Evolutionary conservation across 2,113 vertebrate genomes (phyloP), one percentile per base, ranked within the genome.

Genomic region (Passer domesticus): DNA sequence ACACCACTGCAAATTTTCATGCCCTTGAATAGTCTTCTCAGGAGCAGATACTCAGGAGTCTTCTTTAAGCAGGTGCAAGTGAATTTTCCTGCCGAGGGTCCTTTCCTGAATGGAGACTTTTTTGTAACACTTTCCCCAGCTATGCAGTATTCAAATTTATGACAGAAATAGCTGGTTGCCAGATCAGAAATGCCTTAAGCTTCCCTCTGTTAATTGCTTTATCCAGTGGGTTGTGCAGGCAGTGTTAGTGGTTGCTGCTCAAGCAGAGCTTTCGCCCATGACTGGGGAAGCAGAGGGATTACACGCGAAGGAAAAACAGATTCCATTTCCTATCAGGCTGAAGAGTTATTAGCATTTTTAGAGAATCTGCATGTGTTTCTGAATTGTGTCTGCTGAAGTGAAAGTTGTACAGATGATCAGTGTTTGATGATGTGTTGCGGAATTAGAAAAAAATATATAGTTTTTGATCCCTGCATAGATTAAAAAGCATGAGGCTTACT

Each of bases 161-260:
- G 49, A 62, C 81, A 85, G 91, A 78, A 89, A 68, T 67, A 92
- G 74, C 56, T 72, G 46, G 6, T 50, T 87, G 70, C 37, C 69
- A 84, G 68, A 64, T 83, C 43, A 79, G 62, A 87, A 23, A 33
- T 70, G 67, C 59, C 46, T 88, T 66, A 47, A 70, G 68, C 55
- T 75, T 72, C 53, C 47, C 49, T 44, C 43, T 68, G 30, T 67
- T 96, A 89, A 91, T 91, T 95, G 80, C 63, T 86, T 90, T 86
- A 30, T 58, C 22, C 0, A 0, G 18, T 83, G 53, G 47, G 8
- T 83, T 87, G 47, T 68, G 64, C 22, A 59, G 67, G 28, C 81
- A 55, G 46, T 0, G 2, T 72, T 68, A 24, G 49, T 31, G 47
- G 66, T n/a, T 89, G 68, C 56, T 78, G 24, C 52, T 92, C 56